These are phyloP conservation scores for Siphlonurus alternatus DNA, from an alignment of 2,888 invertebrate genomes.

Conservation along the genomic window DNA sequence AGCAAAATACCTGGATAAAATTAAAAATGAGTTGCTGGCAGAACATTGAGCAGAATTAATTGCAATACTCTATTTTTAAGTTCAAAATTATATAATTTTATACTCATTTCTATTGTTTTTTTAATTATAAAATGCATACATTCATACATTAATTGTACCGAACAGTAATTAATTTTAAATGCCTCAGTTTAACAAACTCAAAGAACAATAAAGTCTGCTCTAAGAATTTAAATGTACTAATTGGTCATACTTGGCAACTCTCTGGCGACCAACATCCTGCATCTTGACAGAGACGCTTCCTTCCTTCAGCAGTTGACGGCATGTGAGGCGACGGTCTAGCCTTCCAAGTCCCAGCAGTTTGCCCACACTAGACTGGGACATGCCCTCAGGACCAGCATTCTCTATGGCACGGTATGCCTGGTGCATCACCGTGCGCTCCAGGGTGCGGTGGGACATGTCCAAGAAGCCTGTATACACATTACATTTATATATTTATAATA, in stretches of 20 bases:
- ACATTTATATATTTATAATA: background rate
- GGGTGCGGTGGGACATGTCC: constrained; percentile 15
- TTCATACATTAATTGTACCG: background rate
- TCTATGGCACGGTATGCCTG: constrained; percentile 35
- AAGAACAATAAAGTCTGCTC: too few species aligned
- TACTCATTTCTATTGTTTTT: too few species aligned
- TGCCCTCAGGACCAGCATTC: constrained; percentile 31
- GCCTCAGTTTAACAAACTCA: too few species aligned
- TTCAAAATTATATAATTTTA: background rate
- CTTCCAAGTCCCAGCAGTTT: constrained; percentile 5
- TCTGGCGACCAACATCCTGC: constrained; percentile 37
- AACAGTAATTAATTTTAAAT: too few species aligned
- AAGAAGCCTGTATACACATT: constrained; percentile 15
- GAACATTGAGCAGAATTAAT: too few species aligned
- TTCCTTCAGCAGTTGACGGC: constrained; percentile 28
- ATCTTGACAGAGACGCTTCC: constrained; percentile 31
- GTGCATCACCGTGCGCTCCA: constrained; percentile 25
- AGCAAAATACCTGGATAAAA: background rate
- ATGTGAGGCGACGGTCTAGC: constrained; percentile 12
- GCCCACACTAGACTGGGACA: constrained; percentile 25
- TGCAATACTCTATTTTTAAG: too few species aligned
- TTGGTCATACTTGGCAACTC: constrained; percentile 32
- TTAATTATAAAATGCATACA: too few species aligned
- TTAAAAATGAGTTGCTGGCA: too few species aligned
- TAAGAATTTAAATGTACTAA: too few species aligned